Conservation (phyloP, 2,797 vertebrate species). For the Hyperoplus immaculatus region DNA sequence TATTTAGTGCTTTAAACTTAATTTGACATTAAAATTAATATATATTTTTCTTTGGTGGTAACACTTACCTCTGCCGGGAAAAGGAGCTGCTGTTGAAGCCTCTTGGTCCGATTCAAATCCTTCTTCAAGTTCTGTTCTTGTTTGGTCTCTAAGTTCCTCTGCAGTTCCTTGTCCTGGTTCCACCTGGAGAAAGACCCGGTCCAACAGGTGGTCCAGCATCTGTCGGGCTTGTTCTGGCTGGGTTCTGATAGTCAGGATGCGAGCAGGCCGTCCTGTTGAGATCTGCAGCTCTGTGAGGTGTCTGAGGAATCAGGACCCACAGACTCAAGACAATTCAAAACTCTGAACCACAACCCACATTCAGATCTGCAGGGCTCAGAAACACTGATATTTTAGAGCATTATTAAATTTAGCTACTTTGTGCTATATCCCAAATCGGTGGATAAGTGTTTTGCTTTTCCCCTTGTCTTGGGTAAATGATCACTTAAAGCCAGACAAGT, state of each 20-base stretch:
- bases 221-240: neutral
- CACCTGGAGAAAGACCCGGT: conserved; percentile 16
- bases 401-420: neutral
- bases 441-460: neutral
- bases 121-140: neutral
- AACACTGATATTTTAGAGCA: neutral
- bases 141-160: neutral
- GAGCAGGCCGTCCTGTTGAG: neutral
- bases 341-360: neutral
- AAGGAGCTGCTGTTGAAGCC: neutral
- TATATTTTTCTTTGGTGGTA: no score
- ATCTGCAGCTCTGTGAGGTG: conserved; percentile 38
- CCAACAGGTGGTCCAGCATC: conserved; percentile 56
- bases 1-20: no score
- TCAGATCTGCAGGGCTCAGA: neutral
- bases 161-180: neutral
- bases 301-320: conserved; percentile 31
- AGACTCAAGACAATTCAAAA: neutral
- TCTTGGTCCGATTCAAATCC: neutral
- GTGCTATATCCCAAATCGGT: neutral
- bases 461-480: no score
- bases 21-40: neutral
- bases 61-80: conserved; percentile 8
- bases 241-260: conserved; percentile 47
- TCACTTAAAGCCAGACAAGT: neutral